Percentiles rank a stretch among this genome's conserved stretches.
These are phyloP conservation scores for Sebastes jordani DNA, from an alignment of 2,797 vertebrate genomes.

Conservation along the genomic window DNA sequence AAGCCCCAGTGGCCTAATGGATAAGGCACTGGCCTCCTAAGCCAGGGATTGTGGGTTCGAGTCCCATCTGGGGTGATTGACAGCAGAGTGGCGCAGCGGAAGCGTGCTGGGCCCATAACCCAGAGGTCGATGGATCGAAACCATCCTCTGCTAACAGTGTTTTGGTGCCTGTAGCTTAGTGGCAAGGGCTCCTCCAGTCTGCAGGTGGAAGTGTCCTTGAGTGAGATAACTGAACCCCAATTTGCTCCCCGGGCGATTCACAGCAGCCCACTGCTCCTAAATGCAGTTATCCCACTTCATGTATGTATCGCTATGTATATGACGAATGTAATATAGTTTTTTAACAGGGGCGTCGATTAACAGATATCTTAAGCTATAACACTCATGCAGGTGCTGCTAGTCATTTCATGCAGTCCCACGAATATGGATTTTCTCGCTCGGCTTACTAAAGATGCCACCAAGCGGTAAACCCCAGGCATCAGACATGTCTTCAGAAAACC, in stretches of 20 bases:
- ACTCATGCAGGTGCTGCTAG: background rate
- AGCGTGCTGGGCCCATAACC: constrained; percentile 58
- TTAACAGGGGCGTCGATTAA: background rate
- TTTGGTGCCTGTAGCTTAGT: background rate
- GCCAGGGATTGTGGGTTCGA: constrained; percentile 81
- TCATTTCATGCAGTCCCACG: background rate
- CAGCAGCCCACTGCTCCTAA: no score
- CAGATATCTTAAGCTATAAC: background rate
- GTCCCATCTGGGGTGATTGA: constrained; percentile 51
- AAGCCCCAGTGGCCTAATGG: constrained; percentile 60
- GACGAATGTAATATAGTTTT: no score
- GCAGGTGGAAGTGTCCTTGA: background rate
- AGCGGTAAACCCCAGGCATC: background rate
- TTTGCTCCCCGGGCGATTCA: no score
- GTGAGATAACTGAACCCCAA: no score
- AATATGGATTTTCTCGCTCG: constrained; percentile 3
- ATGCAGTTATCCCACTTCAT: no score
- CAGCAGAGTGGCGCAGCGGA: constrained; percentile 26
- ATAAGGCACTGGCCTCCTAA: constrained; percentile 80
- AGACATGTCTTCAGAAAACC: background rate
- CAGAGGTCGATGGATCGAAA: constrained; percentile 77
- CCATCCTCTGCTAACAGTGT: constrained; percentile 67
- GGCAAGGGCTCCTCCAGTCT: no score
- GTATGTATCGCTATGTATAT: no score
- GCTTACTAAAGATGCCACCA: background rate